Percentiles rank a stretch among this genome's conserved stretches.
Evolutionary conservation across 2,113 vertebrate species (phyloP).

Genomic region (Erpornis zantholeuca): DNA sequence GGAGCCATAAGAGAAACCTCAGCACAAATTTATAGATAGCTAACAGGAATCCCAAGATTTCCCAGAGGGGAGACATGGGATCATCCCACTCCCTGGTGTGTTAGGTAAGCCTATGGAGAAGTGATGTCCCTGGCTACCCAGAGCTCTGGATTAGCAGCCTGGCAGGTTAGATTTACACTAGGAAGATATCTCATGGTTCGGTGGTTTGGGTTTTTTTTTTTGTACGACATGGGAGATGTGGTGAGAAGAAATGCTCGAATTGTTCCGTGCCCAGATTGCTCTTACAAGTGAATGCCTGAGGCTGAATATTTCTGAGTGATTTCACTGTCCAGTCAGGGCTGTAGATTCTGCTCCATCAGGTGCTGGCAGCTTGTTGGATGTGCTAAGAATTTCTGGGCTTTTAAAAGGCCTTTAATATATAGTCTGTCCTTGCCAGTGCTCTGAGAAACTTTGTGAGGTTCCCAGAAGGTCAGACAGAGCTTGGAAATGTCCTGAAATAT

Average conservation of each 20-base stretch:
- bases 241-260: not conserved
- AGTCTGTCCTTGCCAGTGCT: not conserved
- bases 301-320: conserved; percentile 20
- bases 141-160: not conserved
- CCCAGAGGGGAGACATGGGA: not conserved
- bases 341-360: conserved; percentile 24
- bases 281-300: not conserved
- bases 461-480: not conserved
- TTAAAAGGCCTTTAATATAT: not conserved
- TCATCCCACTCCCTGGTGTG: not conserved
- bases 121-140: not conserved
- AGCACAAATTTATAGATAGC: not conserved
- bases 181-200: not conserved
- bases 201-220: not conserved
- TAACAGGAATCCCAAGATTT: not conserved
- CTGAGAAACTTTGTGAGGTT: not conserved
- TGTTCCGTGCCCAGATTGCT: not conserved
- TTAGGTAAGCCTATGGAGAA: not conserved
- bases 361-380: conserved; percentile 14
- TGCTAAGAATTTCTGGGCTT: not conserved
- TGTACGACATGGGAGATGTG: not conserved
- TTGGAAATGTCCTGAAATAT: not conserved
- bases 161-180: not conserved
- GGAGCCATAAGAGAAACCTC: not conserved
- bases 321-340: not conserved